These are phyloP conservation scores for Etheostoma cragini DNA, from an alignment of 2,113 vertebrate genomes.

Conservation along the genomic window DNA sequence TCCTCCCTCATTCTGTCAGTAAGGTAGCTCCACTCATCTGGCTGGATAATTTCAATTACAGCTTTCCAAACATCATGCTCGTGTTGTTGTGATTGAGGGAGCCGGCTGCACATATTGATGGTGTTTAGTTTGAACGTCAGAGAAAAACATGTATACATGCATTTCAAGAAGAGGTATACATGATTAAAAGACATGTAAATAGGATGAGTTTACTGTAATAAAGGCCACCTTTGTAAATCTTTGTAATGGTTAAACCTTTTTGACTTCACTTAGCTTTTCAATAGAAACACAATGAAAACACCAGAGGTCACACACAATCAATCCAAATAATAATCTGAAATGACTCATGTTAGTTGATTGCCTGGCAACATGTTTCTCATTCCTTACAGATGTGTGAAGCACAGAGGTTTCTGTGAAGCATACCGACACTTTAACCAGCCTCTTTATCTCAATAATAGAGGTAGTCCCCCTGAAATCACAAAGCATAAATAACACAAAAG, in stretches of 20 bases:
- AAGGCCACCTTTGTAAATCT: not conserved
- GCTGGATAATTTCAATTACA: conserved; percentile 58
- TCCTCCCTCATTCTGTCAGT: conserved; percentile 35
- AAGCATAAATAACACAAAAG: conserved; percentile 71
- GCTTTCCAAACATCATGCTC: conserved; percentile 32
- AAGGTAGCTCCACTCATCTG: conserved; percentile 53
- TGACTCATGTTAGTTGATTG: conserved; percentile 32
- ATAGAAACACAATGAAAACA: not conserved
- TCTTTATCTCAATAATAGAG: conserved; percentile 79
- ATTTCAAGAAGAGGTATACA: conserved; percentile 13
- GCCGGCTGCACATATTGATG: conserved; percentile 16
- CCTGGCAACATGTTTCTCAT: conserved; percentile 21
- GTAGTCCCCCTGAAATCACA: conserved; percentile 65
- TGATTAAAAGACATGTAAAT: not conserved
- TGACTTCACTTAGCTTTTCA: conserved; percentile 2
- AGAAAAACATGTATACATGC: not conserved
- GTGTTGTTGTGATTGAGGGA: conserved; percentile 31
- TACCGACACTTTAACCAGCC: conserved; percentile 51
- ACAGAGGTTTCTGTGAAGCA: conserved; percentile 21
- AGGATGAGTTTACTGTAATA: not conserved
- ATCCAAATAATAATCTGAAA: conserved; percentile 30
- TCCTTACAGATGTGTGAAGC: conserved; percentile 35
- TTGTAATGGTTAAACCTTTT: not conserved
- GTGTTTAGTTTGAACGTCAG: conserved; percentile 1
- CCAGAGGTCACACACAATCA: conserved; percentile 3